Percentiles rank a stretch among this genome's conserved stretches.
phyloP scores from a whole-genome alignment of 2,113 vertebrate species.

The Thunnus maccoyii region DNA sequence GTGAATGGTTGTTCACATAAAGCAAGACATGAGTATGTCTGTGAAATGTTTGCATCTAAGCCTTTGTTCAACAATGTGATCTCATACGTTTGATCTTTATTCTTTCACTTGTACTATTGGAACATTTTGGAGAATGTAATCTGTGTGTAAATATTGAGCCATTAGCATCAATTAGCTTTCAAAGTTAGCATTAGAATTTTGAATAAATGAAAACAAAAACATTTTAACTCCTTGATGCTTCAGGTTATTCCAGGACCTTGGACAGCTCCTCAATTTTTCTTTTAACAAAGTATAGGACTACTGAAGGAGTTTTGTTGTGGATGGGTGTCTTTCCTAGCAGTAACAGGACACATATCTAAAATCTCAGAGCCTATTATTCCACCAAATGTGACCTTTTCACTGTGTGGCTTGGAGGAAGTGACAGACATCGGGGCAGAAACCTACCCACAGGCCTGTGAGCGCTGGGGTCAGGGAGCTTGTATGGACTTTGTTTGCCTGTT shows the following conservation, averaged over 20 bases:
- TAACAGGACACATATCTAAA: neutral
- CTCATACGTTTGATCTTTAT: neutral
- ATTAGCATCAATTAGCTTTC: neutral
- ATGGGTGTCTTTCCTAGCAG: neutral
- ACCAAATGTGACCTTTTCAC: constrained; percentile 85
- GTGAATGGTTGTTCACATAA: neutral
- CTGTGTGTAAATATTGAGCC: neutral
- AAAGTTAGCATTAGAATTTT: neutral
- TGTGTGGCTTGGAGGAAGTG: constrained; percentile 70
- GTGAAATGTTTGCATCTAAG: neutral
- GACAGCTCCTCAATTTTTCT: constrained; percentile 8
- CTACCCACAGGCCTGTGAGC: constrained; percentile 88
- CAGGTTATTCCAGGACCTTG: constrained; percentile 22
- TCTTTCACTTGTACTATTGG: neutral
- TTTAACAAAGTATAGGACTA: no score
- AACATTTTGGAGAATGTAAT: neutral
- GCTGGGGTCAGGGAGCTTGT: constrained; percentile 84
- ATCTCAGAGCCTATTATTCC: neutral
- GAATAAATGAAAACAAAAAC: neutral
- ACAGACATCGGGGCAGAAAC: constrained; percentile 70
- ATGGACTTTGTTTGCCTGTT: constrained; percentile 82
- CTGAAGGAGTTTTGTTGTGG: neutral
- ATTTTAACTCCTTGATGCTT: neutral
- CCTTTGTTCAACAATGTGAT: no score
- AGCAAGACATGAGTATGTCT: neutral